Conservation (phyloP, 2,797 vertebrate genomes). For the Crax fasciolata region DNA sequence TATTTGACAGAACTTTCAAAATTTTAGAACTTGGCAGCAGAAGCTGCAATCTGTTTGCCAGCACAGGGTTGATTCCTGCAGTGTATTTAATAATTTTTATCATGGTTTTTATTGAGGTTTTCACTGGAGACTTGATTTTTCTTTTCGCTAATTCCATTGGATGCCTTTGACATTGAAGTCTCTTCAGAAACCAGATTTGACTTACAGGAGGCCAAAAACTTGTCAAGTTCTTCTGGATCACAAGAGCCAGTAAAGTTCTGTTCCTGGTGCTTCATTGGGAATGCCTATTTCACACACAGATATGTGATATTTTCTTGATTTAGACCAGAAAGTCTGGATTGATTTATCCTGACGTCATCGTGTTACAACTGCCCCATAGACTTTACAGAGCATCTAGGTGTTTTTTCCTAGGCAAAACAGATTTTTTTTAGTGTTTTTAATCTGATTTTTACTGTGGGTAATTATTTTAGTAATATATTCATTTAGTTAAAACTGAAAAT, state of each 20-base stretch:
- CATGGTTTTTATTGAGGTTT: constrained; percentile 4
- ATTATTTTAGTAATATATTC: background rate
- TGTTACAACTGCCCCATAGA: background rate
- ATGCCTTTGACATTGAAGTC: background rate
- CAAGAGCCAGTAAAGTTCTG: background rate
- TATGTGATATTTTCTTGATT: background rate
- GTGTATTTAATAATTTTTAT: background rate
- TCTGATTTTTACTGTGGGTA: background rate
- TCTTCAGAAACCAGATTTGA: background rate
- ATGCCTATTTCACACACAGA: background rate
- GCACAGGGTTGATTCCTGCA: background rate
- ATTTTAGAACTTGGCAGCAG: background rate
- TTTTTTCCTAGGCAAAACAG: background rate
- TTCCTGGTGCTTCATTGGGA: background rate
- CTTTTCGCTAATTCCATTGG: background rate
- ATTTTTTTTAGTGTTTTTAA: background rate
- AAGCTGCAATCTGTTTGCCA: background rate
- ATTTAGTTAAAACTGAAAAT: background rate
- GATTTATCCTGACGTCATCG: background rate
- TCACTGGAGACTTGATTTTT: background rate
- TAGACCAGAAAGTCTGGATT: background rate
- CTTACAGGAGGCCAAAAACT: background rate
- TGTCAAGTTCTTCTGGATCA: background rate
- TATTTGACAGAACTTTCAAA: background rate
- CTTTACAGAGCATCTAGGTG: background rate